Percentiles rank a stretch among this genome's conserved stretches.
Evolutionary conservation across 2,888 invertebrate species (phyloP).

Genomic region (Pecten maximus): DNA sequence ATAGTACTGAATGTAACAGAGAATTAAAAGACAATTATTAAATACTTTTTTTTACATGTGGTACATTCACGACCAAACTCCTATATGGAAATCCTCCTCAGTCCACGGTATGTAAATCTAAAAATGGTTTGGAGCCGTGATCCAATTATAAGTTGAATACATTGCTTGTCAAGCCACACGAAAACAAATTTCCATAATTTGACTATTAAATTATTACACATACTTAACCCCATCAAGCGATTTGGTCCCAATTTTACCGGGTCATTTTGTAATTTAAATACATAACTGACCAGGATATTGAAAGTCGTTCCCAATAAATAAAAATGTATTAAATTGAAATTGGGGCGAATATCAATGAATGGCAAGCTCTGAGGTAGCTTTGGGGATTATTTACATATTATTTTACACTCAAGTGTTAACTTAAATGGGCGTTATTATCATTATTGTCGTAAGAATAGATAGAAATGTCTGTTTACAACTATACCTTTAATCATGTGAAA

Average conservation of each 20-base stretch:
- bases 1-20: too few species aligned
- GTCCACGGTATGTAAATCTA: not conserved
- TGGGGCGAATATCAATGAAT: not conserved
- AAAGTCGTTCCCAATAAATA: not conserved
- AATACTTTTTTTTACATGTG: too few species aligned
- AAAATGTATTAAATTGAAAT: not conserved
- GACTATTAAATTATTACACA: conserved; percentile 5
- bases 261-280: not conserved
- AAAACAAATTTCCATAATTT: not conserved
- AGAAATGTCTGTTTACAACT: not conserved
- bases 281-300: not conserved
- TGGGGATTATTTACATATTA: not conserved
- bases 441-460: not conserved
- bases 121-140: not conserved
- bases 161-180: not conserved
- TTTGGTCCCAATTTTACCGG: not conserved
- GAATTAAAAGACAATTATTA: too few species aligned
- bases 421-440: not conserved
- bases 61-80: too few species aligned
- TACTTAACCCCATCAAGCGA: not conserved
- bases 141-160: not conserved
- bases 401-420: not conserved
- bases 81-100: not conserved
- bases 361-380: not conserved
- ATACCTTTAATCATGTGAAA: not conserved